Percentiles rank a stretch among this genome's conserved stretches.
phyloP scores from a whole-genome alignment of 2,888 invertebrate species.

The Amphipoea oculea region DNA sequence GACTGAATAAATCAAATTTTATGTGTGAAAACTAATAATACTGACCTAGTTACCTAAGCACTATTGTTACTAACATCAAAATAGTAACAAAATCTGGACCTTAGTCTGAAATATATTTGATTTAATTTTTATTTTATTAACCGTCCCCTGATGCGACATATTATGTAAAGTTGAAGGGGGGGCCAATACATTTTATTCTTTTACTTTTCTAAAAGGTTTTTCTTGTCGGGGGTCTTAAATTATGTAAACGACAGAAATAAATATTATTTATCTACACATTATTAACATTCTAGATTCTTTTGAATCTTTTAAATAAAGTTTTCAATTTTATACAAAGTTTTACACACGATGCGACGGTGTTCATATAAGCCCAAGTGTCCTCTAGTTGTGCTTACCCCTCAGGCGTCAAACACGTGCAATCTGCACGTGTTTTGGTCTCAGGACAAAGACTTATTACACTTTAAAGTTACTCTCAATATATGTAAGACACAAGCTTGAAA shows the following conservation, averaged over 20 bases:
- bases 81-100: too few species aligned
- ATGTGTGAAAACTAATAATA: too few species aligned
- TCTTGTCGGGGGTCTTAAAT: background rate
- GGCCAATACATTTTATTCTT: background rate
- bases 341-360: background rate
- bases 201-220: background rate
- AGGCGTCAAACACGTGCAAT: slow-evolving; percentile 21
- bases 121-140: too few species aligned
- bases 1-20: too few species aligned
- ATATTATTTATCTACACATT: background rate
- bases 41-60: too few species aligned
- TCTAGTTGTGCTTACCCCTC: slow-evolving; percentile 12
- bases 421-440: too few species aligned
- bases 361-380: slow-evolving; percentile 10
- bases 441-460: slow-evolving; percentile 45
- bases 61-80: too few species aligned
- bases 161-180: too few species aligned
- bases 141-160: too few species aligned
- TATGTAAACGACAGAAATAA: background rate
- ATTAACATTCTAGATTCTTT: background rate
- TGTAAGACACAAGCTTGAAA: slow-evolving; percentile 17
- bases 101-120: too few species aligned
- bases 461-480: slow-evolving; percentile 27
- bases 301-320: slow-evolving; percentile 8
- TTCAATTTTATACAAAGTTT: slow-evolving; percentile 21